Evolutionary conservation across 2,888 invertebrate genomes (phyloP).

Genomic region (Dastarcus helophoroides): DNA sequence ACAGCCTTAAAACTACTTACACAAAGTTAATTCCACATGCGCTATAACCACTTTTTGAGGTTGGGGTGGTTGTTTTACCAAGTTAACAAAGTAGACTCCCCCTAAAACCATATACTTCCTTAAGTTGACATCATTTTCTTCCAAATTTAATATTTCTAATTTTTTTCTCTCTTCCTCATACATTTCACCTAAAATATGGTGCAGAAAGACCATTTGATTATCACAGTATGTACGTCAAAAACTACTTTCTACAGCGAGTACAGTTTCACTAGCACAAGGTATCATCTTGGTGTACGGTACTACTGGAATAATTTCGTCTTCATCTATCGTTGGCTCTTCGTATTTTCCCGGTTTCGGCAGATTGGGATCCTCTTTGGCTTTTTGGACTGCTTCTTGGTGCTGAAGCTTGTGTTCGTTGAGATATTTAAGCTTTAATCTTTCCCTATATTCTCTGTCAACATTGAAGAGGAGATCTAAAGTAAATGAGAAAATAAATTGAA

Average conservation of each 20-base stretch:
- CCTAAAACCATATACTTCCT: constrained; percentile 65
- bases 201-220: too few species aligned
- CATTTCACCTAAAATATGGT: too few species aligned
- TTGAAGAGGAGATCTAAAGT: too few species aligned
- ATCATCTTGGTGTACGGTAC: constrained; percentile 29
- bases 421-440: too few species aligned
- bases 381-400: not conserved
- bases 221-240: too few species aligned
- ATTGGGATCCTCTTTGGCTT: too few species aligned
- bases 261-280: constrained; percentile 22
- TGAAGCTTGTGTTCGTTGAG: too few species aligned
- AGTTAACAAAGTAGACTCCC: constrained; percentile 62
- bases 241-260: not conserved
- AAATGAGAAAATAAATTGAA: too few species aligned
- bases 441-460: too few species aligned
- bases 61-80: constrained; percentile 68
- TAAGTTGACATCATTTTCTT: constrained; percentile 56
- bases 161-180: too few species aligned
- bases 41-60: constrained; percentile 45
- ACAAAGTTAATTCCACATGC: constrained; percentile 41
- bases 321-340: constrained; percentile 7
- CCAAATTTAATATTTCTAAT: too few species aligned
- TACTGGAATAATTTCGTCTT: constrained; percentile 23
- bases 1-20: constrained; percentile 41
- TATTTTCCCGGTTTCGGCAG: too few species aligned